Evolutionary conservation across 2,888 invertebrate species (phyloP).

Genomic region (Athalia rosae): DNA sequence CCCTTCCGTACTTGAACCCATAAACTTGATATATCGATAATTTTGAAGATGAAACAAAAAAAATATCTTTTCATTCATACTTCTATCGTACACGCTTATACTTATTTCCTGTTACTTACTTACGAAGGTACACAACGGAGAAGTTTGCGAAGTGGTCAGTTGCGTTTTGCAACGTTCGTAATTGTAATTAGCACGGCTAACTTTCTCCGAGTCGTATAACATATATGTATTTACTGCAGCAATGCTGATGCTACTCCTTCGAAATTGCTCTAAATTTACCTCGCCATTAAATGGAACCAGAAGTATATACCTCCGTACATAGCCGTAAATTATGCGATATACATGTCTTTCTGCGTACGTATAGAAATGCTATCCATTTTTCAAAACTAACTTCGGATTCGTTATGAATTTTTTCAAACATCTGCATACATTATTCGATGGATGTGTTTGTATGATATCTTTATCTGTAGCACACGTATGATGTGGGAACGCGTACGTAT

Average conservation of each 20-base stretch:
- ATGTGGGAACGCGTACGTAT: not conserved
- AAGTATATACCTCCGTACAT: not conserved
- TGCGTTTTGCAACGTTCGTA: constrained; percentile 45
- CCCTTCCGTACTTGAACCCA: not conserved
- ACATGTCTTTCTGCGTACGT: too few relatives aligned
- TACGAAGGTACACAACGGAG: not conserved
- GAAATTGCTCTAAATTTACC: constrained; percentile 25
- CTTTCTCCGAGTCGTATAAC: constrained; percentile 36
- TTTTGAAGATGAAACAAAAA: too few relatives aligned
- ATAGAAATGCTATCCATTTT: not conserved
- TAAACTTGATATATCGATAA: not conserved
- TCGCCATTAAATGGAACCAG: too few relatives aligned
- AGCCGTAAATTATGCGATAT: not conserved
- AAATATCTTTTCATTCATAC: not conserved
- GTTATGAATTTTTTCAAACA: not conserved
- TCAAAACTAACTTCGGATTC: not conserved
- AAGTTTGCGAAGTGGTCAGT: constrained; percentile 26
- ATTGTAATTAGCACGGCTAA: constrained; percentile 45
- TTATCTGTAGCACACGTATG: too few relatives aligned
- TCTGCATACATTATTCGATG: not conserved
- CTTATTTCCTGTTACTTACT: constrained; percentile 27
- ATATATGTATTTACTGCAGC: too few relatives aligned
- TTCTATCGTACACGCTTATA: not conserved
- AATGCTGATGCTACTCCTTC: constrained; percentile 25
- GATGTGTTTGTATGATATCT: not conserved